Conservation (phyloP, 2,797 vertebrate species). For the Sebastes iracundus region DNA sequence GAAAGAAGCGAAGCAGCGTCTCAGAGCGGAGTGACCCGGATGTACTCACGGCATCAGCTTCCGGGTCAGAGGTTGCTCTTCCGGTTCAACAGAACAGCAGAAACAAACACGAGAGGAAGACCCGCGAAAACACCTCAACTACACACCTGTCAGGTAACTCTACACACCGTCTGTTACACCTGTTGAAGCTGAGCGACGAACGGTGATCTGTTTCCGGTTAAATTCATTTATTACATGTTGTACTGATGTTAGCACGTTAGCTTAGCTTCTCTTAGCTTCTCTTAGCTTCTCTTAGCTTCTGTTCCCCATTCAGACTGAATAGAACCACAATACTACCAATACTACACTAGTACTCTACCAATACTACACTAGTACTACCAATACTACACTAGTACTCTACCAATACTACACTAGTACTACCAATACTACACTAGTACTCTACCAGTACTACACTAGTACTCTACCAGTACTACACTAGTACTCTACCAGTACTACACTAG, state of each 20-base stretch:
- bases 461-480: too few relatives aligned
- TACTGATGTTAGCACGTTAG: slow-evolving; percentile 1
- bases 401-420: too few relatives aligned
- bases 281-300: too few relatives aligned
- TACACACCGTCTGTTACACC: fast-evolving
- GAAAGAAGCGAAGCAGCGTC: not conserved
- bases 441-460: too few relatives aligned
- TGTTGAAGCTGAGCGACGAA: fast-evolving
- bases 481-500: too few relatives aligned
- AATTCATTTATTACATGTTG: fast-evolving
- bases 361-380: too few relatives aligned
- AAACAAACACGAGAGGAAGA: not conserved
- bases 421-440: too few relatives aligned
- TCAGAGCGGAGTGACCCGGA: not conserved
- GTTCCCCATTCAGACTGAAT: not conserved
- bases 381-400: too few relatives aligned
- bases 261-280: not conserved
- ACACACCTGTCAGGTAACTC: not conserved
- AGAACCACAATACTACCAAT: too few relatives aligned
- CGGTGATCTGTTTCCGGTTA: not conserved
- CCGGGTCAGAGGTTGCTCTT: slow-evolving; percentile 28
- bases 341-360: too few relatives aligned
- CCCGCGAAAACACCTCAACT: not conserved
- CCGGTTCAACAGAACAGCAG: not conserved
- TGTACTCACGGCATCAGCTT: not conserved